Evolutionary conservation across 2,113 vertebrate species (phyloP), one percentile per base, ranked within the genome.

Genomic region (Trogon melanurus): DNA sequence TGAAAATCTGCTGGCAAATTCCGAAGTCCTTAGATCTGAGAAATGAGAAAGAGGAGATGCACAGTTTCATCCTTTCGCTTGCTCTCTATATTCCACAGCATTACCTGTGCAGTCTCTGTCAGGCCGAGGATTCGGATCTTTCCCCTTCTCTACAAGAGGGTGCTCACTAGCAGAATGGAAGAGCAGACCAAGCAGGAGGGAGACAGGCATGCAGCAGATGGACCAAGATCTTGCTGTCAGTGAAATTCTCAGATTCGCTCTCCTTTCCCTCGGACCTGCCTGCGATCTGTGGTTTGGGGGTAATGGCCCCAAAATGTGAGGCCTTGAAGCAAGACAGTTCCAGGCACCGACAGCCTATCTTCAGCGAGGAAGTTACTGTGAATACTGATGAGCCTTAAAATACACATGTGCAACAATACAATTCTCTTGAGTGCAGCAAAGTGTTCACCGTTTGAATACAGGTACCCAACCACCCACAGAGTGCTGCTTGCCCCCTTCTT

Each of bases 401-500:
- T 13, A 38, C 16, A 45, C 34, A 32, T 4, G 16, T 15, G 47
- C 26, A n/a, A n/a, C 3, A 2, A 47, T 56, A 21, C 4, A 2
- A 66, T 48, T 18, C 7, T 2, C 34, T 22, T 16, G 38, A 64
- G 25, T 38, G 36, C 5, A 29, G 47, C 34, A 4, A 36, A 22
- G 38, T 16, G 1, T 14, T 53, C 61, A 12, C 25, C 3, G 0
- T 44, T 34, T 17, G 18, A 66, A n/a, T 14, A 8, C 25, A 4
- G 27, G 32, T 36, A 27, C 36, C 7, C 0, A 21, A 21, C 8
- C 36, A 11, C 5, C 47, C 10, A 1, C 5, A 2, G 75, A 27
- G 36, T 6, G 5, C 25, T 6, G 36, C 71, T 15, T 17, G 38
- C 25, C 26, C 38, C 1, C 0, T 18, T 26, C 47, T 16, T 34